phyloP scores from a whole-genome alignment of 2,797 vertebrate genomes.

The Catostomus latipinnis region DNA sequence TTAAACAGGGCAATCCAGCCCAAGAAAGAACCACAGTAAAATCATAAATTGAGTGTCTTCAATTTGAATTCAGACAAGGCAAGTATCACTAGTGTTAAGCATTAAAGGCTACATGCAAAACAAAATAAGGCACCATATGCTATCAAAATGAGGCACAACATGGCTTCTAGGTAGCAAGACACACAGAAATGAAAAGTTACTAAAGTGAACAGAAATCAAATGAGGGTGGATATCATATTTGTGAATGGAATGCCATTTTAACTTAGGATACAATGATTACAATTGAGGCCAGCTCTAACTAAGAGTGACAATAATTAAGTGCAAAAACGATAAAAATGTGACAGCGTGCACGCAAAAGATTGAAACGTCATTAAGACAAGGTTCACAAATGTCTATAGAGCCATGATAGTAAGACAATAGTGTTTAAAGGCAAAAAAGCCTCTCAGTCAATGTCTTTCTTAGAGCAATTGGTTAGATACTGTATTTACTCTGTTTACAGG shows the following conservation, averaged over 20 bases:
- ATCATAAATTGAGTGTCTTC: slow-evolving; percentile 47
- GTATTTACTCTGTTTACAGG: slow-evolving; percentile 15
- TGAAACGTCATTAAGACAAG: neutral
- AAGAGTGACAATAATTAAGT: slow-evolving; percentile 24
- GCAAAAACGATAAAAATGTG: slow-evolving; percentile 31
- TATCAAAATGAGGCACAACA: neutral
- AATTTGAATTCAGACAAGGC: slow-evolving; percentile 9
- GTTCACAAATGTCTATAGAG: neutral
- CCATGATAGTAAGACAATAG: slow-evolving; percentile 7
- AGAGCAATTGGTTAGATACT: neutral
- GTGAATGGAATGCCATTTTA: slow-evolving; percentile 2
- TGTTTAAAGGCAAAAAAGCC: slow-evolving; percentile 1
- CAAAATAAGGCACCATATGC: slow-evolving; percentile 16
- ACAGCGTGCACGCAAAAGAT: slow-evolving; percentile 31
- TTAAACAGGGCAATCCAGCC: neutral
- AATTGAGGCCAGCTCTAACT: slow-evolving; percentile 38
- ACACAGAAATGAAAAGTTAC: neutral
- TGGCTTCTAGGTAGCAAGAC: neutral
- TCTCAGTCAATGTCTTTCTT: slow-evolving; percentile 4
- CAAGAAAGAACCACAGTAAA: no score
- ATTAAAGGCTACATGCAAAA: slow-evolving; percentile 1
- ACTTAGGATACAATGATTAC: neutral
- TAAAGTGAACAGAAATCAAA: neutral
- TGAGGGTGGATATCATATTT: slow-evolving; percentile 3
- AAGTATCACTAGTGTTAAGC: neutral